Evolutionary conservation across 2,888 invertebrate genomes (phyloP).

Genomic region (Prosapia bicincta): DNA sequence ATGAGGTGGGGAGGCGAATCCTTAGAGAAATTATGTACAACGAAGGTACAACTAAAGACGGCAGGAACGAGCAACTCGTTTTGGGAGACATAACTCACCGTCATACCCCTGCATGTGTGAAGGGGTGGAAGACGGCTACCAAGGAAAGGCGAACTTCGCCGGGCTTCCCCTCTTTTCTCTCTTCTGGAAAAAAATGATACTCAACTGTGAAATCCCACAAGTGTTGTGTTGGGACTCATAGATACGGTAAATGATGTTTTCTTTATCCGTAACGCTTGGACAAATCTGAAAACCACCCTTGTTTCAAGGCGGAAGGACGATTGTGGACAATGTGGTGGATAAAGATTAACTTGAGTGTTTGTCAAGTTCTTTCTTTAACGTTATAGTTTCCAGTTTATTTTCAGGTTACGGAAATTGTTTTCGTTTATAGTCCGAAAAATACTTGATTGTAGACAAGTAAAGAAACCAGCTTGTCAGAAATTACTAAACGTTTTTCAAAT

Average conservation of each 20-base stretch:
- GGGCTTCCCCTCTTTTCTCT: not conserved
- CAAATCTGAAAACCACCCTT: not conserved
- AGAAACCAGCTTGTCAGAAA: no score
- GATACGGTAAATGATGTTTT: not conserved
- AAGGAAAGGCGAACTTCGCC: not conserved
- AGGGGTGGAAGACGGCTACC: not conserved
- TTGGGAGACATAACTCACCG: not conserved
- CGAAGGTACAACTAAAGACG: not conserved
- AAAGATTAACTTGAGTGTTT: no score
- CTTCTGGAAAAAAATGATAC: slow-evolving; percentile 12
- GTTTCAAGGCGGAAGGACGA: not conserved
- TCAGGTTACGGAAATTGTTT: no score
- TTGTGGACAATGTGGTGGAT: not conserved
- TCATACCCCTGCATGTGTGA: not conserved
- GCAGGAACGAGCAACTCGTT: not conserved
- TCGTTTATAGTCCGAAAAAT: no score
- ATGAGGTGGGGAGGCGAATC: not conserved
- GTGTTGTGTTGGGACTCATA: slow-evolving; percentile 9
- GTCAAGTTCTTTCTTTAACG: no score
- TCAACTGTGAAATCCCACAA: slow-evolving; percentile 18
- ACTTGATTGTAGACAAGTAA: no score
- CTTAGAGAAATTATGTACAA: not conserved
- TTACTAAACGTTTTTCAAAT: no score
- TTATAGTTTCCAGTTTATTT: no score
- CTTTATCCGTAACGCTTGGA: not conserved